phyloP scores from a whole-genome alignment of 2,888 invertebrate species.

The Tortricodes alternella region DNA sequence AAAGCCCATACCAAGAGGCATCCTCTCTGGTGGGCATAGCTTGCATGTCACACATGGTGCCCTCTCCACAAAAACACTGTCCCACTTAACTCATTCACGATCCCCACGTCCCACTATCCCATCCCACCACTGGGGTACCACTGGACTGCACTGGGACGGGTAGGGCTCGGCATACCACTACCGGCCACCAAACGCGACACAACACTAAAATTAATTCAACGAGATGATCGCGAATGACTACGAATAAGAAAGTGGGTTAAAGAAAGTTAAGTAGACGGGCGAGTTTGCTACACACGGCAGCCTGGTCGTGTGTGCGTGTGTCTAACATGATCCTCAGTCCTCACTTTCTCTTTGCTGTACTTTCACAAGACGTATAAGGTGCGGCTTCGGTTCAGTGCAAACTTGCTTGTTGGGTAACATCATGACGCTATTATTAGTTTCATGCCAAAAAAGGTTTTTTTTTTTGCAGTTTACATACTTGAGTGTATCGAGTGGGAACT shows the following conservation, averaged over 20 bases:
- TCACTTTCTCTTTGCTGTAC: slow-evolving; percentile 81
- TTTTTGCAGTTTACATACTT: background rate
- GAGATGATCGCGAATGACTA: slow-evolving; percentile 62
- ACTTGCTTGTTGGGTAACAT: slow-evolving; percentile 51
- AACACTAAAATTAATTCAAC: slow-evolving; percentile 68
- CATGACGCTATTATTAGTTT: slow-evolving; percentile 16
- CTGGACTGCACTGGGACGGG: slow-evolving; percentile 75
- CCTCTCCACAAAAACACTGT: slow-evolving; percentile 52
- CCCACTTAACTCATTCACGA: slow-evolving; percentile 65
- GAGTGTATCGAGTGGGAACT: too few species aligned
- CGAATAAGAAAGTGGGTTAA: slow-evolving; percentile 80
- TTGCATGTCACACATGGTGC: slow-evolving; percentile 77
- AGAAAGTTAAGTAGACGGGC: slow-evolving; percentile 78
- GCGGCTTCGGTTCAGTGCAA: slow-evolving; percentile 72
- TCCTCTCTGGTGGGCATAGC: slow-evolving; percentile 74
- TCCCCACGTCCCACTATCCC: slow-evolving; percentile 71
- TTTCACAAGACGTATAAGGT: slow-evolving; percentile 74
- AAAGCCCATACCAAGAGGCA: slow-evolving; percentile 68
- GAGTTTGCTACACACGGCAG: slow-evolving; percentile 65
- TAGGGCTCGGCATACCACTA: slow-evolving; percentile 73
- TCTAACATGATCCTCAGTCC: slow-evolving; percentile 71
- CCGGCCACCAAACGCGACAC: slow-evolving; percentile 67
- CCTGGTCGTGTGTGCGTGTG: slow-evolving; percentile 54
- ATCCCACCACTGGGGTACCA: slow-evolving; percentile 69
- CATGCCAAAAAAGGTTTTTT: slow-evolving; percentile 2